Evolutionary conservation across 2,888 invertebrate species (phyloP).

Genomic region (Cephus pulcher): DNA sequence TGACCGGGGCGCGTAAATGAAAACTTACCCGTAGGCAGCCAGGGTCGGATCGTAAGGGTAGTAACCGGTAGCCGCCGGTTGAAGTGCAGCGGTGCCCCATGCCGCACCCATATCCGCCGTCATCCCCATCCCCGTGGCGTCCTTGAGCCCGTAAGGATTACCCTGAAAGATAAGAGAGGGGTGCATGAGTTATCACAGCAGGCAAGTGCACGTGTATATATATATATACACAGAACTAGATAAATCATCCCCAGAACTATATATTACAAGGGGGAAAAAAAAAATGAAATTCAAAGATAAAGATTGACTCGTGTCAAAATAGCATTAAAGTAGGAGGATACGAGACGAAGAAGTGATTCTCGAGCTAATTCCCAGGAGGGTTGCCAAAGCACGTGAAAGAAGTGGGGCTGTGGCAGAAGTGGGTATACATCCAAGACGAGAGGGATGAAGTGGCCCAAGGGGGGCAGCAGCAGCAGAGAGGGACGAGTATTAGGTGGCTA

Average conservation of each 20-base stretch:
- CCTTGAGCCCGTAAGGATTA: conserved; percentile 90
- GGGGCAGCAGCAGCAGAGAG: conserved; percentile 28
- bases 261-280: too few species aligned
- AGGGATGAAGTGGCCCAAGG: conserved; percentile 11
- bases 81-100: conserved; percentile 91
- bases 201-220: too few species aligned
- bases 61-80: conserved; percentile 87
- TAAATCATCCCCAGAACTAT: too few species aligned
- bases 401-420: too few species aligned
- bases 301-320: too few species aligned
- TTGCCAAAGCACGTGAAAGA: too few species aligned
- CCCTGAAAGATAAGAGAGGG: conserved; percentile 75
- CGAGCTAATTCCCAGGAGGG: too few species aligned
- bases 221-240: too few species aligned
- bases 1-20: conserved; percentile 17
- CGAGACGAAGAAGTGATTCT: too few species aligned
- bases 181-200: conserved; percentile 20
- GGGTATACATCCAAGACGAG: too few species aligned
- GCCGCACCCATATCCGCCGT: conserved; percentile 88
- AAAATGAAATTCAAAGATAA: too few species aligned
- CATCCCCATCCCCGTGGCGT: conserved; percentile 75
- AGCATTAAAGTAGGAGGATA: too few species aligned
- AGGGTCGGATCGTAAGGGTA: conserved; percentile 94
- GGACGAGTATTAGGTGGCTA: conserved; percentile 52
- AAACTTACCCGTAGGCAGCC: conserved; percentile 92